These are phyloP conservation scores for Harmothoe impar DNA, from an alignment of 2,888 invertebrate species.

Conservation along the genomic window DNA sequence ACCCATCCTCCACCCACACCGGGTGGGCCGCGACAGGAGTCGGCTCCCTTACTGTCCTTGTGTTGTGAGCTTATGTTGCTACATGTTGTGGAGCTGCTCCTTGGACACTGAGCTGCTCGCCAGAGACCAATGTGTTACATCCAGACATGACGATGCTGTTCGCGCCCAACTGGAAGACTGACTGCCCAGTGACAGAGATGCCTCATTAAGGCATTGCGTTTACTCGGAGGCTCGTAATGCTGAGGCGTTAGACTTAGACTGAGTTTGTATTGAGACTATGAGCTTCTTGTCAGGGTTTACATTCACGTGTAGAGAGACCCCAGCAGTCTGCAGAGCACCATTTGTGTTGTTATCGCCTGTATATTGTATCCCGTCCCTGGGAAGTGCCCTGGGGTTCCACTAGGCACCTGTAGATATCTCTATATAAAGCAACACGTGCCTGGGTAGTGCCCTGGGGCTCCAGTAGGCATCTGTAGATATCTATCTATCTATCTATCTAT, in stretches of 20 bases:
- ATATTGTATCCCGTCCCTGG: too few species aligned
- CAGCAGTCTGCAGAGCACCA: too few species aligned
- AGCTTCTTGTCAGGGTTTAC: not conserved
- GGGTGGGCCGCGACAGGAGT: not conserved
- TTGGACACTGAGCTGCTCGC: slow-evolving; percentile 16
- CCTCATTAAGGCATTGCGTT: not conserved
- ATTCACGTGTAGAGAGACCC: too few species aligned
- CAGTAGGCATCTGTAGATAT: too few species aligned
- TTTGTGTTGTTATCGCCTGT: too few species aligned
- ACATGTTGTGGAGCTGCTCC: not conserved
- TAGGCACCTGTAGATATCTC: not conserved
- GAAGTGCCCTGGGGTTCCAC: too few species aligned
- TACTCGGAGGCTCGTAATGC: not conserved
- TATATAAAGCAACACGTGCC: too few species aligned
- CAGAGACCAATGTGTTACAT: not conserved
- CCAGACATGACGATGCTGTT: not conserved
- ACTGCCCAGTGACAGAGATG: not conserved
- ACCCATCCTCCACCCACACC: not conserved
- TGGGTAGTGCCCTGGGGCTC: too few species aligned
- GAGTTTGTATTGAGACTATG: not conserved
- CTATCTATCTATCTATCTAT: too few species aligned
- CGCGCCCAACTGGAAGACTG: not conserved
- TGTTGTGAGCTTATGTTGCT: not conserved
- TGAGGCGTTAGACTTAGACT: not conserved
- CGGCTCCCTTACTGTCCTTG: not conserved